phyloP scores from a whole-genome alignment of 2,797 vertebrate species.

The Sebastes iracundus region DNA sequence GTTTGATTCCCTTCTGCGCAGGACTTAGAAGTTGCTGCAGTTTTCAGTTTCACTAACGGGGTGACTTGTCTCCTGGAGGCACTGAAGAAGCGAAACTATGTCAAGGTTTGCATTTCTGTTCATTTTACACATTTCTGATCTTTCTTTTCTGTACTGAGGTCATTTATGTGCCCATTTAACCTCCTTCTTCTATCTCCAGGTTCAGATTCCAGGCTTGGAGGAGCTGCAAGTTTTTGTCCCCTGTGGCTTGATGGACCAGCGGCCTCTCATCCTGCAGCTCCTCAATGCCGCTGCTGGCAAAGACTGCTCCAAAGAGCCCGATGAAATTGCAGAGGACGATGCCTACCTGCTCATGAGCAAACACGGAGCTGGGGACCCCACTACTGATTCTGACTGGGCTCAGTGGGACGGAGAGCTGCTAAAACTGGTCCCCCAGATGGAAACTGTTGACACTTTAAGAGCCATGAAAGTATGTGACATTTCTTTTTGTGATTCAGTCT shows the following conservation, averaged over 20 bases:
- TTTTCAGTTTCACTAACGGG: slow-evolving; percentile 89
- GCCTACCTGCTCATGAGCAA: slow-evolving; percentile 95
- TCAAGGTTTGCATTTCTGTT: slow-evolving; percentile 81
- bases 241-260: slow-evolving; percentile 82
- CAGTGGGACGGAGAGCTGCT: slow-evolving; percentile 87
- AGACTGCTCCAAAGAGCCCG: slow-evolving; percentile 94
- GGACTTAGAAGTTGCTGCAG: slow-evolving; percentile 98
- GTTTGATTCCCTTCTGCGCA: slow-evolving; percentile 63
- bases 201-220: slow-evolving; percentile 92
- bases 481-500: background rate
- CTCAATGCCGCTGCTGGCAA: slow-evolving; percentile 95
- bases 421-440: slow-evolving; percentile 93
- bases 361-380: slow-evolving; percentile 78
- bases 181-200: slow-evolving; percentile 73
- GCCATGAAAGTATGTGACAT: slow-evolving; percentile 88
- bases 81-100: slow-evolving; percentile 89
- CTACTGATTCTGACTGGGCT: slow-evolving; percentile 82
- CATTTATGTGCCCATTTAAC: background rate
- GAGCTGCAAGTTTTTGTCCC: slow-evolving; percentile 94
- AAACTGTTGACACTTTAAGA: slow-evolving; percentile 92
- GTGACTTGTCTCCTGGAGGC: slow-evolving; percentile 87
- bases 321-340: slow-evolving; percentile 88
- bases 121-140: background rate
- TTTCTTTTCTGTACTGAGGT: background rate
- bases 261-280: slow-evolving; percentile 92